Evolutionary conservation across 2,797 vertebrate genomes (phyloP).

Genomic region (Limosa lapponica): DNA sequence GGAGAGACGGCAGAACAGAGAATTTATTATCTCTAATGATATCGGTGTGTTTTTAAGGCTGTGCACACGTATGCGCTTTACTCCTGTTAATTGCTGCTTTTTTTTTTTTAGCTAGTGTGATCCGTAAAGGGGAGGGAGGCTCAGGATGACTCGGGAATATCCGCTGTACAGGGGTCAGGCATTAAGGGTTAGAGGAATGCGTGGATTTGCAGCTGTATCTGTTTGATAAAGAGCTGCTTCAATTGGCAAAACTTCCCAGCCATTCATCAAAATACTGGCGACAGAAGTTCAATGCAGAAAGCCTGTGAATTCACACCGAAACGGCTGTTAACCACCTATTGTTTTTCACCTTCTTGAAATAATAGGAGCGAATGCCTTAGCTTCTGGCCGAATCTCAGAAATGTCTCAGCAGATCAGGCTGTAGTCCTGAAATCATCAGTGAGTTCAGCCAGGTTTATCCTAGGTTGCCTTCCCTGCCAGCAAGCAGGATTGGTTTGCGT

Average conservation of each 20-base stretch:
- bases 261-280: background rate
- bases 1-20: background rate
- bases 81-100: background rate
- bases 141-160: background rate
- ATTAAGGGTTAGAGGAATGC: background rate
- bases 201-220: background rate
- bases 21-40: background rate
- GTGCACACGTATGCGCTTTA: background rate
- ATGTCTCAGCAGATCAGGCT: background rate
- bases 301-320: background rate
- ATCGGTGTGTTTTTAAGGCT: background rate
- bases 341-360: background rate
- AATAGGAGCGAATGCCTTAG: background rate
- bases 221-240: background rate
- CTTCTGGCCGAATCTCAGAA: background rate
- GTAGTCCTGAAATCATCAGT: background rate
- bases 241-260: background rate
- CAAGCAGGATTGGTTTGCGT: background rate
- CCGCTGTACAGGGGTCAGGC: background rate
- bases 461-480: background rate
- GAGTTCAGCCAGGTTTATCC: conserved; percentile 9
- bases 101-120: background rate
- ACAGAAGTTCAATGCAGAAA: background rate
- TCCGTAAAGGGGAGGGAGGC: background rate
- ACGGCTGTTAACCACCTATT: background rate